These are phyloP conservation scores for Battus philenor DNA, from an alignment of 1,140 invertebrate genomes.

Conservation along the genomic window DNA sequence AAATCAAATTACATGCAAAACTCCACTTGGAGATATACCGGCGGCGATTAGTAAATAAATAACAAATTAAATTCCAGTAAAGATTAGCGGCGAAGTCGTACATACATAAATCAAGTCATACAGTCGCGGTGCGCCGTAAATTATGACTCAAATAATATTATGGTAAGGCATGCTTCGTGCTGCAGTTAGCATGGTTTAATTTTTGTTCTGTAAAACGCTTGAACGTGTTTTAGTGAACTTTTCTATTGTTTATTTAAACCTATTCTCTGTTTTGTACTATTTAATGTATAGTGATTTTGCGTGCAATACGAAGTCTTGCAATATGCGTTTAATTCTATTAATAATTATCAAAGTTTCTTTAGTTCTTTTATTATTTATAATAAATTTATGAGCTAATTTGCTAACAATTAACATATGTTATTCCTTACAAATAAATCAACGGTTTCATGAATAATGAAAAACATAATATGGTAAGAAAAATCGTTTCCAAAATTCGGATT, in stretches of 20 bases:
- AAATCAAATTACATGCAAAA: slow-evolving; percentile 28
- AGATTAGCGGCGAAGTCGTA: slow-evolving; percentile 52
- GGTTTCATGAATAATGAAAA: too few relatives aligned
- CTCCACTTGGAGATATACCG: slow-evolving; percentile 30
- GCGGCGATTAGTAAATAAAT: slow-evolving; percentile 61
- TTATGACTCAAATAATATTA: slow-evolving; percentile 61
- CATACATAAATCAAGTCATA: slow-evolving; percentile 58
- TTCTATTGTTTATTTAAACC: neutral
- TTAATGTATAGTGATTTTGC: too few relatives aligned
- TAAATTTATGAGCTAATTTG: too few relatives aligned
- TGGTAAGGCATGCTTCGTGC: slow-evolving; percentile 39
- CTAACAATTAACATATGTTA: too few relatives aligned
- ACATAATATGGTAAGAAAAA: too few relatives aligned
- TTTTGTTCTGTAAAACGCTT: slow-evolving; percentile 17
- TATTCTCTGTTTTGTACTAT: too few relatives aligned
- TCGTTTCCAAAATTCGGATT: too few relatives aligned
- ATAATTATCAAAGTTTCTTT: too few relatives aligned
- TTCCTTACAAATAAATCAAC: too few relatives aligned
- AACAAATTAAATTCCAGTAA: slow-evolving; percentile 64
- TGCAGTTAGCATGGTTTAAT: slow-evolving; percentile 18
- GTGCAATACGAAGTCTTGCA: too few relatives aligned
- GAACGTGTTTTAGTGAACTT: neutral
- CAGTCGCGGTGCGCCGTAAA: slow-evolving; percentile 41
- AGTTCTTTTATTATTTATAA: too few relatives aligned
- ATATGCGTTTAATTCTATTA: too few relatives aligned